phyloP scores from a whole-genome alignment of 1,140 invertebrate species.

The Hirudo medicinalis region DNA sequence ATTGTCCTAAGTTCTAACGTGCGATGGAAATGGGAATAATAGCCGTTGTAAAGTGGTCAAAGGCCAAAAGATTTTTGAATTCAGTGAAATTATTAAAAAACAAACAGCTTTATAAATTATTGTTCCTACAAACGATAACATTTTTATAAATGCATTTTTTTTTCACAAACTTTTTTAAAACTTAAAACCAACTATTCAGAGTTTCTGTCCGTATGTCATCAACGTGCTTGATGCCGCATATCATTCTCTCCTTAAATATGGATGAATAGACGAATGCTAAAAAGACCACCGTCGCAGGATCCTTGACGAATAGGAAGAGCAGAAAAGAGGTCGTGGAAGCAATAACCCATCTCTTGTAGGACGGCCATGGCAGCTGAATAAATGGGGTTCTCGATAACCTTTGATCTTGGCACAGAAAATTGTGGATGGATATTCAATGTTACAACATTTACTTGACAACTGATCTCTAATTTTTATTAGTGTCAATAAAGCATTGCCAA shows the following conservation, averaged over 20 bases:
- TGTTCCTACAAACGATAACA: neutral
- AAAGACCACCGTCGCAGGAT: neutral
- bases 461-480: no score
- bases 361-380: no score
- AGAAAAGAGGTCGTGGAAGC: no score
- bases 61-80: neutral
- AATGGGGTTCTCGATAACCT: no score
- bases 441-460: no score
- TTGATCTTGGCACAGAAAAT: no score
- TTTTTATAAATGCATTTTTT: no score
- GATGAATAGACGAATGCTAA: neutral
- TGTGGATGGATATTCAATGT: no score
- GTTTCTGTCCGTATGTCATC: neutral
- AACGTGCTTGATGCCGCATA: neutral
- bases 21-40: neutral
- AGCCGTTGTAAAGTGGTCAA: no score
- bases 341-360: no score
- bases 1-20: neutral
- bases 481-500: no score
- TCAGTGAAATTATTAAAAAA: neutral
- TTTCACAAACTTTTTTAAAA: no score
- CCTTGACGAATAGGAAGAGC: constrained; percentile 3
- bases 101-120: neutral
- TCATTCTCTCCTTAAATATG: neutral
- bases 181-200: neutral